Conservation (phyloP, 2,888 invertebrate genomes). For the Diarsia mendica region DNA sequence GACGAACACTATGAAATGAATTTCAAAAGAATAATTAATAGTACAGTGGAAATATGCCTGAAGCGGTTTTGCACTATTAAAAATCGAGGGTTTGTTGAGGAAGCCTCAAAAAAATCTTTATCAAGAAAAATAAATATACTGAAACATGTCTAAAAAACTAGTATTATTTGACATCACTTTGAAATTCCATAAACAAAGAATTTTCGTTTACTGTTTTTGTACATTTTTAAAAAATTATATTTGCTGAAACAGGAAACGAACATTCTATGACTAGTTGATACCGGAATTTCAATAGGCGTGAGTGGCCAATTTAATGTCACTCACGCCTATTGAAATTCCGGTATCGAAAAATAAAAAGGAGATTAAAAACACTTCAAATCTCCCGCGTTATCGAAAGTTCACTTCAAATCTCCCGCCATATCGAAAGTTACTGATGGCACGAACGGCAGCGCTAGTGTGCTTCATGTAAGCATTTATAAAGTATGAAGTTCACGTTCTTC, state of each 20-base stretch:
- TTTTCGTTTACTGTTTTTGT: background rate
- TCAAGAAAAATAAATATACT: background rate
- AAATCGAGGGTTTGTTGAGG: conserved; percentile 2
- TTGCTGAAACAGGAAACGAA: too few species aligned
- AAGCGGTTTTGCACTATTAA: background rate
- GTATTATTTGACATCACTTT: background rate
- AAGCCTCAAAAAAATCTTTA: conserved; percentile 6
- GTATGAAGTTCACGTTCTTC: too few species aligned
- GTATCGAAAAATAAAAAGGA: too few species aligned
- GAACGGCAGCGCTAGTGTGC: too few species aligned
- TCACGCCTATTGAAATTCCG: background rate
- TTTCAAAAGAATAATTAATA: background rate
- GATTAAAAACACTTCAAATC: too few species aligned
- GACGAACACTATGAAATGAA: background rate
- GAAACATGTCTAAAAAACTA: background rate
- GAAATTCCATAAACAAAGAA: background rate
- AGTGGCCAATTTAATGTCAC: background rate
- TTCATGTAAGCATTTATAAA: too few species aligned
- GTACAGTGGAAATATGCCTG: background rate
- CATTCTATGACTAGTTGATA: background rate
- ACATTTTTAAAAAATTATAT: too few species aligned
- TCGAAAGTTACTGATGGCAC: too few species aligned
- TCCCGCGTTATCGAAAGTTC: too few species aligned
- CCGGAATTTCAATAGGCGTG: background rate
- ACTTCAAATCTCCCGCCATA: too few species aligned